Base-by-base conservation (phyloP, 2,113 vertebrate genomes). In the Pseudopodoces humilis region DNA sequence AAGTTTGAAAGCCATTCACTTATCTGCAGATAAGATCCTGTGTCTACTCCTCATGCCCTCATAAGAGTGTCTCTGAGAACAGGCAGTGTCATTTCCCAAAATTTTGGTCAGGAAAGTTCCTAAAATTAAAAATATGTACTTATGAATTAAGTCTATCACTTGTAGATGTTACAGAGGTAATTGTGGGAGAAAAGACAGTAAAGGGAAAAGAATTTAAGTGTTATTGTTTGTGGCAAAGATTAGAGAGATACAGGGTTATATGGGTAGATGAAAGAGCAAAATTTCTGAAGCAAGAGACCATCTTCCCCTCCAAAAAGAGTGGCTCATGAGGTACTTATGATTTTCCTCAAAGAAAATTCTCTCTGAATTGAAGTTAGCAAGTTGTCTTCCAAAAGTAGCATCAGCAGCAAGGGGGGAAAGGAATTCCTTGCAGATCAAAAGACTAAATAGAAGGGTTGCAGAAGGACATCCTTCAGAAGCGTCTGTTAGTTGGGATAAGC, bases 321-420 rank as follows among this genome's bases (percentile, higher is more conserved):
- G 12, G 14, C 19, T 65, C 1, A 0, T 55, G 35, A 22, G 10
- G 3, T 9, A 49, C 7, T 31, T 80, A 17, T 0, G 15, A 10
- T 31, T 83, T 69, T 56, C 16, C 28, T 39, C 13, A 44, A 64
- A 78, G 27, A 44, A 88, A 81, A 63, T 49, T 44, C 18, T 58
- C 23, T 71, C 28, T 59, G 11, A 52, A 75, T 74, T 23, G 25
- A 64, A 82, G 67, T 86, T 49, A 82, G 13, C 11, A 86, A 49
- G 12, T 60, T 83, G n/a, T 46, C 35, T 94, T 92, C 81, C 37
- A 71, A 83, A 89, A 71, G 25, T 30, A 79, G 5, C 55, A 76
- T 33, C 35, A 68, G 10, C 33, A 78, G 33, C 59, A 67, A 72
- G 15, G 31, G 31, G 13, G 11, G 2, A 82, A 62, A 87, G 30